Evolutionary conservation across 35 echinoderm and acorn worm species (phyloP).

Genomic region (Patiria miniata): DNA sequence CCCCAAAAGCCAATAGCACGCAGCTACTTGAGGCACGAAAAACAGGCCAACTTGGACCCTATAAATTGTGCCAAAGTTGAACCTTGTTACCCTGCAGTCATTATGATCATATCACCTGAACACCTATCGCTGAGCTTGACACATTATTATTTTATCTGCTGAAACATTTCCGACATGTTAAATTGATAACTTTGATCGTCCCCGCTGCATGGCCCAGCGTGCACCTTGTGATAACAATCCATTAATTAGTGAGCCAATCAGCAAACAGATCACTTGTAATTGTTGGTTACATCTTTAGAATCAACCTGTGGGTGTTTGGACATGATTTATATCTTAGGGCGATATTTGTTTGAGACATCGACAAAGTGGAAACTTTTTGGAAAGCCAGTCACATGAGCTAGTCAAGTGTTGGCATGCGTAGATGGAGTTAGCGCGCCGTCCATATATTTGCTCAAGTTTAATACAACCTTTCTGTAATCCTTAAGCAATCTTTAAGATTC

Average conservation of each 20-base stretch:
- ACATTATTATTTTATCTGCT: not conserved
- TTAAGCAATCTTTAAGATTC: too few species aligned
- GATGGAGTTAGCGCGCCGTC: too few species aligned
- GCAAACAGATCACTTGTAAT: constrained; percentile 9
- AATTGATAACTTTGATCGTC: not conserved
- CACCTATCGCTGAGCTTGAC: not conserved
- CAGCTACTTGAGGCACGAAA: too few species aligned
- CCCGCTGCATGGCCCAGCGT: not conserved
- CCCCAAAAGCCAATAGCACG: too few species aligned
- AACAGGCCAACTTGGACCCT: not conserved
- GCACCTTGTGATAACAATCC: not conserved
- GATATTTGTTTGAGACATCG: not conserved
- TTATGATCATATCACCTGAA: too few species aligned
- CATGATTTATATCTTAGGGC: not conserved
- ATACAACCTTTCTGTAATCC: too few species aligned
- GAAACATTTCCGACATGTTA: not conserved
- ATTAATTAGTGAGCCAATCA: constrained; percentile 6
- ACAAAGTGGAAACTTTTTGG: too few species aligned
- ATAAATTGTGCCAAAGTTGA: constrained; percentile 33
- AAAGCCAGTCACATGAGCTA: too few species aligned
- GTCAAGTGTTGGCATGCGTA: too few species aligned
- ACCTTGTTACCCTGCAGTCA: not conserved
- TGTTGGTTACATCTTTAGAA: not conserved
- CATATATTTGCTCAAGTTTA: too few species aligned
- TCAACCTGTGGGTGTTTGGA: not conserved